Conservation (phyloP, 2,888 invertebrate genomes). For the Terebella lapidaria region DNA sequence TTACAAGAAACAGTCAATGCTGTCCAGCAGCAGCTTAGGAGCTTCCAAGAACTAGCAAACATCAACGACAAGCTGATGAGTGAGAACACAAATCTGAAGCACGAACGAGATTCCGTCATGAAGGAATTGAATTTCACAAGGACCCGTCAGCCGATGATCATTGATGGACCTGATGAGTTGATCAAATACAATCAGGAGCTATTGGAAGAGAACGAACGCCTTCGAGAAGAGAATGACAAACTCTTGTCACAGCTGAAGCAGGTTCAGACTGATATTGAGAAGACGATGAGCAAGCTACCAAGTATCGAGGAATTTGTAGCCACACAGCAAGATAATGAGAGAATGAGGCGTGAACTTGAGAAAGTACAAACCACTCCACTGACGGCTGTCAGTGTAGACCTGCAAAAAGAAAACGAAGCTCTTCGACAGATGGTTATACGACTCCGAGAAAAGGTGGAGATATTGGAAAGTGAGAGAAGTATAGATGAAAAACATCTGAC, state of each 20-base stretch:
- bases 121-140: not conserved
- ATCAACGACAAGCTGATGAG: not conserved
- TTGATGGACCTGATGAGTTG: not conserved
- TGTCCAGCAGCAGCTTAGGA: not conserved
- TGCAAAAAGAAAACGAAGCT: not conserved
- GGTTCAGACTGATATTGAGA: not conserved
- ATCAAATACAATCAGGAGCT: not conserved
- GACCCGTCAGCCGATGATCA: not conserved
- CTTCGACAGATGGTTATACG: not conserved
- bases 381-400: not conserved
- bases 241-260: not conserved
- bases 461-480: not conserved
- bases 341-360: not conserved
- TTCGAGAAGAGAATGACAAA: not conserved
- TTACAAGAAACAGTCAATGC: not conserved
- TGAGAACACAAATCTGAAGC: not conserved
- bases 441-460: not conserved
- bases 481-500: too few species aligned
- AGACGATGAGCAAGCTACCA: not conserved
- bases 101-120: not conserved
- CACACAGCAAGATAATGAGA: not conserved
- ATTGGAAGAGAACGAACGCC: not conserved
- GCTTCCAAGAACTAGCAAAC: not conserved
- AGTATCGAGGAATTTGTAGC: not conserved
- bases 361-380: not conserved